These are phyloP conservation scores for Drosophila teissieri DNA, from an alignment of 1,140 invertebrate genomes.

Conservation along the genomic window DNA sequence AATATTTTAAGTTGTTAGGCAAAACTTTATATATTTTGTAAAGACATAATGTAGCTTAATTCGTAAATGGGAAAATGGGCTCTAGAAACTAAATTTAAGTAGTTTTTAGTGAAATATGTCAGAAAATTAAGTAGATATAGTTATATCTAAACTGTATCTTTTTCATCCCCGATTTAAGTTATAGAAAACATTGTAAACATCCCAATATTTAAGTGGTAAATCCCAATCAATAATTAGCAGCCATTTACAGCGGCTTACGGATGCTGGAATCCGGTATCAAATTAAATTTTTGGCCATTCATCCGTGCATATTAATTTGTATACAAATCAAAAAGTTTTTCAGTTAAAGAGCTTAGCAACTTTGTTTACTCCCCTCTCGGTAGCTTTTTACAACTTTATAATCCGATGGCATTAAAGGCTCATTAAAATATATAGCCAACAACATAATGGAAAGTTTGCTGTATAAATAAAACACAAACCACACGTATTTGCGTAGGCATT, in stretches of 20 bases:
- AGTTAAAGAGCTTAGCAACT: constrained; percentile 48
- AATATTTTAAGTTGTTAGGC: neutral
- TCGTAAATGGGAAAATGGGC: constrained; percentile 36
- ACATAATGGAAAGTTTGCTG: constrained; percentile 33
- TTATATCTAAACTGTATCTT: neutral
- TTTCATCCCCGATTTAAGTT: neutral
- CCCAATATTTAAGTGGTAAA: constrained; percentile 11
- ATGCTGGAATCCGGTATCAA: constrained; percentile 21
- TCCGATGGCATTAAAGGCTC: constrained; percentile 53
- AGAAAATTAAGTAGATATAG: constrained; percentile 33
- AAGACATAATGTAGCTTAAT: constrained; percentile 36
- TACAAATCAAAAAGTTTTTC: constrained; percentile 53
- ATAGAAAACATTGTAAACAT: constrained; percentile 4
- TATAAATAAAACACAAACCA: constrained; percentile 26
- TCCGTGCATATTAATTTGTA: constrained; percentile 33
- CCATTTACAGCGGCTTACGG: constrained; percentile 42
- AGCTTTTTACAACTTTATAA: constrained; percentile 28
- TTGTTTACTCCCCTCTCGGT: constrained; percentile 16
- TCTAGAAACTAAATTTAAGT: constrained; percentile 29
- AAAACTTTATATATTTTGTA: constrained; percentile 4
- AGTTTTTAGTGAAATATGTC: constrained; percentile 6
- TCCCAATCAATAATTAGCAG: constrained; percentile 39
- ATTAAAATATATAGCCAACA: constrained; percentile 34
- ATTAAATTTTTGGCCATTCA: constrained; percentile 35
- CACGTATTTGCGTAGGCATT: constrained; percentile 47